Evolutionary conservation across 2,888 invertebrate genomes (phyloP), one percentile per base, ranked within the genome.

Genomic region (Proisotoma minuta): DNA sequence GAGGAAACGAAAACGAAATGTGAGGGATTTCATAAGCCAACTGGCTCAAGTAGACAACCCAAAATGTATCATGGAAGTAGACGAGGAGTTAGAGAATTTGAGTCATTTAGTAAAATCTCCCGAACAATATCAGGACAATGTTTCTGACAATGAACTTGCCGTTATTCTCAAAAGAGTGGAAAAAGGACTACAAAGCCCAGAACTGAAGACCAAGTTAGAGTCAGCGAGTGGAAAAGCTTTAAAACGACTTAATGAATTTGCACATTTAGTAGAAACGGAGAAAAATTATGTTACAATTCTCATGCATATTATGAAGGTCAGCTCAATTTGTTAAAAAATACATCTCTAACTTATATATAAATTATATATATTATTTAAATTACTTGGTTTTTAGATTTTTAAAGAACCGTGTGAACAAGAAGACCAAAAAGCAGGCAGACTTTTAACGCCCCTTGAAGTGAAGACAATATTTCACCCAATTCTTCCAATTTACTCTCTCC

Each of bases 221-320:
- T 4, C 39, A 22, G 2, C 43, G 48, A 85, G 87, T 2, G 82
- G 91, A 5, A 43, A 43, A 43, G 43, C 18, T 18, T n/a, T 43
- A 5, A 43, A 43, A 57, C 88, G 89, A 76, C 87, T 88, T 79
- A 22, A 49, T 23, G 89, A 91, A 54, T 90, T 90, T 77, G 84
- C 89, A 80, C 98, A 99, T 80, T 83, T 99, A 74, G 84, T 92
- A 68, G 92, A 95, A 79, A 99, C 99, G 1, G 99, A 99, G 79
- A 89, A 88, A 63, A 99, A 99, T 83, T 99, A 98, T 79, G 95
- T 98, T 64, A 89, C 88, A 66, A 95, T 98, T 76, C 83, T 99
- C 74, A 86, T 91, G 75, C 94, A 94, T 40, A 92, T 99, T 75
- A 86, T 95, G 77, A 90, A 86, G 78, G 96, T 91, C 79, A 80